phyloP scores from a whole-genome alignment of 2,113 vertebrate genomes.

The western clawed frog (Xenopus tropicalis) region DNA sequence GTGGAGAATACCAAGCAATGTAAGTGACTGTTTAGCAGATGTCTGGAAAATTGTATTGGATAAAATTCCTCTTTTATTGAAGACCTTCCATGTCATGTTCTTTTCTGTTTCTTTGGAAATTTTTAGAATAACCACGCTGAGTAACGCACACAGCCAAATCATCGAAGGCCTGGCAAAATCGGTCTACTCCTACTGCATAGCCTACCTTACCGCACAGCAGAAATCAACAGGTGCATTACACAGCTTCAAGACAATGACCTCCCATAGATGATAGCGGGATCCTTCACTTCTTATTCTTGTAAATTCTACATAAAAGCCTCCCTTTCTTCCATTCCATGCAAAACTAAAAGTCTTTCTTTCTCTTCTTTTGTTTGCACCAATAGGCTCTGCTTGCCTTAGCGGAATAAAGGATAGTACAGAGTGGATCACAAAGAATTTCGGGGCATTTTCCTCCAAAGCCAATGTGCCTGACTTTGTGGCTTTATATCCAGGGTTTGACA shows the following conservation, averaged over 20 bases:
- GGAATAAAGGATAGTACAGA: background rate
- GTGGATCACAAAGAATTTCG: conserved; percentile 29
- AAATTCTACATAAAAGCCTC: background rate
- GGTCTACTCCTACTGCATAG: conserved; percentile 5
- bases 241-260: too few species aligned
- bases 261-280: too few species aligned
- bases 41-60: background rate
- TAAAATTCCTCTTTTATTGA: background rate
- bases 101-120: background rate
- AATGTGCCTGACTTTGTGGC: conserved; percentile 8
- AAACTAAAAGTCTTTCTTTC: background rate
- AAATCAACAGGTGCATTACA: conserved; percentile 3
- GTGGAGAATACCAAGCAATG: conserved; percentile 41
- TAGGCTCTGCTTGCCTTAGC: conserved; percentile 27
- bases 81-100: background rate
- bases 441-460: conserved; percentile 6
- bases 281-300: background rate
- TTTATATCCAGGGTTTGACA: conserved; percentile 17
- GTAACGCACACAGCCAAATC: background rate
- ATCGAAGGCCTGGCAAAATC: background rate
- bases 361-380: background rate
- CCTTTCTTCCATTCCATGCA: background rate
- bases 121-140: conserved; percentile 18
- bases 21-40: too few species aligned
- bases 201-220: background rate